phyloP scores from a whole-genome alignment of 2,888 invertebrate species.

The Leucophenga montana region DNA sequence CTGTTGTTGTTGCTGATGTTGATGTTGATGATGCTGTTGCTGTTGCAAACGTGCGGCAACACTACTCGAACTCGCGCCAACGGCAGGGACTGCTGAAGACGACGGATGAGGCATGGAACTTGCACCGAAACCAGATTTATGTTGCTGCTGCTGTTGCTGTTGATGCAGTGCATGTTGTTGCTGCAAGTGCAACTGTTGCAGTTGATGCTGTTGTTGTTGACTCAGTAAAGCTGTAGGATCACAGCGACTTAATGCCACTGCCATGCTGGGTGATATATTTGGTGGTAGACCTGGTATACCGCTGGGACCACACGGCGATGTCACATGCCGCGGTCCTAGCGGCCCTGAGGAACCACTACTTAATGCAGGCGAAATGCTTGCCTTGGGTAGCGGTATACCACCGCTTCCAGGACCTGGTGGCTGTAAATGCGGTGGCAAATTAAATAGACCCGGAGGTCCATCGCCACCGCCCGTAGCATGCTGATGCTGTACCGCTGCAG shows the following conservation, averaged over 20 bases:
- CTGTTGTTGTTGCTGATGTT: conserved; percentile 42
- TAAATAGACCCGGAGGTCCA: conserved; percentile 74
- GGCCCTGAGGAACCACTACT: conserved; percentile 70
- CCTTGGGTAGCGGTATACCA: conserved; percentile 65
- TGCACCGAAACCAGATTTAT: conserved; percentile 61
- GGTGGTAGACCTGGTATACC: conserved; percentile 53
- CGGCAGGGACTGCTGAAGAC: conserved; percentile 35
- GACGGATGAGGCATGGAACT: conserved; percentile 53
- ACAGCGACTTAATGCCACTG: conserved; percentile 64
- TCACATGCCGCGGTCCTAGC: conserved; percentile 61
- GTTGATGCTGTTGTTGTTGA: conserved; percentile 63
- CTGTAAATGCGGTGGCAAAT: conserved; percentile 62
- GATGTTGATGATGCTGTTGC: conserved; percentile 47
- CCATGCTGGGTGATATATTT: conserved; percentile 69
- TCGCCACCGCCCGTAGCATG: conserved; percentile 55
- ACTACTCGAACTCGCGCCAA: conserved; percentile 13
- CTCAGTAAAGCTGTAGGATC: conserved; percentile 60
- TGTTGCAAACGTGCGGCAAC: conserved; percentile 34
- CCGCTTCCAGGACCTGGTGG: conserved; percentile 33
- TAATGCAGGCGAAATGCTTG: conserved; percentile 72
- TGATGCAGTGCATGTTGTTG: conserved; percentile 63
- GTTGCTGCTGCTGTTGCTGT: conserved; percentile 54
- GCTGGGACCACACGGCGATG: conserved; percentile 65
- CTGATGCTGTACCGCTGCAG: conserved; percentile 76
- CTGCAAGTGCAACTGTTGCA: conserved; percentile 61